phyloP scores from a whole-genome alignment of 2,888 invertebrate species.

The Mythimna impura region DNA sequence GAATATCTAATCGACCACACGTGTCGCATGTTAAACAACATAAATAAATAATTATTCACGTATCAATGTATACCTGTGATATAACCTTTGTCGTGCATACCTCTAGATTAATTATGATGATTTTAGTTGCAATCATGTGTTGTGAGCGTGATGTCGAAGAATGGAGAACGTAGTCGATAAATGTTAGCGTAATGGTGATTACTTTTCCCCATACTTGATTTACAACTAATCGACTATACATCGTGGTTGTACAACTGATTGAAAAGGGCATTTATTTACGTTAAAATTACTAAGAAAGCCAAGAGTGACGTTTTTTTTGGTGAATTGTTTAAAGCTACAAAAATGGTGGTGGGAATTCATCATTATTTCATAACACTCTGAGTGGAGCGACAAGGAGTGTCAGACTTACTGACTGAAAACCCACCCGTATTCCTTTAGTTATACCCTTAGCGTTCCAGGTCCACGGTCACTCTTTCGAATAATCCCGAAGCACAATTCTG shows the following conservation, averaged over 20 bases:
- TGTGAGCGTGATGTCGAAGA: conserved; percentile 16
- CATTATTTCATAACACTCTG: too few species aligned
- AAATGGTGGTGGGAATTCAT: too few species aligned
- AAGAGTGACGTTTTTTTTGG: not conserved
- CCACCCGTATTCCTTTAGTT: too few species aligned
- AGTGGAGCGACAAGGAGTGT: too few species aligned
- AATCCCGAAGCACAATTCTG: too few species aligned
- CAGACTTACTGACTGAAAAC: too few species aligned
- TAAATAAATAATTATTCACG: conserved; percentile 34
- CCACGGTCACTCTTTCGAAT: too few species aligned
- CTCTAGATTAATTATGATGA: conserved; percentile 34
- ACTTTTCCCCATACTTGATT: conserved; percentile 13
- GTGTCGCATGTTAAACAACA: conserved; percentile 49
- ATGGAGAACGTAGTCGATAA: conserved; percentile 25
- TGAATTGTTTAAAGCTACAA: too few species aligned
- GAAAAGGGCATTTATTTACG: not conserved
- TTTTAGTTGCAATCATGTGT: conserved; percentile 25
- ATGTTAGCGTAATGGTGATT: conserved; percentile 12
- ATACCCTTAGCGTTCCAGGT: too few species aligned
- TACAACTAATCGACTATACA: not conserved
- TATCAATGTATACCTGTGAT: conserved; percentile 27
- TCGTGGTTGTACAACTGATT: not conserved
- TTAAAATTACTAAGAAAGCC: not conserved
- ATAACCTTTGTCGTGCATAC: conserved; percentile 20
- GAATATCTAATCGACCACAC: conserved; percentile 57